These are phyloP conservation scores for Phoeniculus purpureus DNA, from an alignment of 2,797 vertebrate genomes.

Conservation along the genomic window DNA sequence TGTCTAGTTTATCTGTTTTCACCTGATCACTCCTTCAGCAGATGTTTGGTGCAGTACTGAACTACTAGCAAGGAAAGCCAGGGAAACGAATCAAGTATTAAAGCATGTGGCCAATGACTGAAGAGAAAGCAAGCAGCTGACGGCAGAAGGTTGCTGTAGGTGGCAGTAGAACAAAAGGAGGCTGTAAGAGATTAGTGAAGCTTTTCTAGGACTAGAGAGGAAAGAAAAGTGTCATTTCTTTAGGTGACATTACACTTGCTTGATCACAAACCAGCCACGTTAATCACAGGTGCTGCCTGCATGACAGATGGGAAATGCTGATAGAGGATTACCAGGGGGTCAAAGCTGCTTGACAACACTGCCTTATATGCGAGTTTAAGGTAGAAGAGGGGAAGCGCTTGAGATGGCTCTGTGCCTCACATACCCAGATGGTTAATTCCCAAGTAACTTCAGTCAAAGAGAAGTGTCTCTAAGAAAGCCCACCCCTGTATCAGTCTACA, in stretches of 20 bases:
- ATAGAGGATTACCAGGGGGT: not conserved
- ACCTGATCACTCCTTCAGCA: not conserved
- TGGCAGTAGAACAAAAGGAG: constrained; percentile 17
- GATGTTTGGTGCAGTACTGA: not conserved
- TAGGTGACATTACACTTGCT: not conserved
- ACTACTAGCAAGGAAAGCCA: not conserved
- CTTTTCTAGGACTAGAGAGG: not conserved
- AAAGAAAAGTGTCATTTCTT: not conserved
- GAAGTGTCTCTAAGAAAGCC: no score
- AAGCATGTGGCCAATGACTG: not conserved
- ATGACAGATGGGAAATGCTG: not conserved
- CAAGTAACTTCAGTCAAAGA: not conserved
- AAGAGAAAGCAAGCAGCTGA: not conserved
- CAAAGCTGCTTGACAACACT: not conserved
- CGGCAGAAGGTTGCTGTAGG: not conserved
- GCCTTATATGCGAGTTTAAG: not conserved
- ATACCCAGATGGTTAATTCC: not conserved
- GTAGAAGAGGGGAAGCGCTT: not conserved
- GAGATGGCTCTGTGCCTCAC: not conserved
- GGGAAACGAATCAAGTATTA: not conserved
- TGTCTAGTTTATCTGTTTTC: not conserved
- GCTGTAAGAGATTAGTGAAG: not conserved
- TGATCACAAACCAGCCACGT: not conserved
- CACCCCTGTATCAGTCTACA: not conserved
- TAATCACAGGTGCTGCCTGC: not conserved